Base-by-base conservation (phyloP, 2,888 invertebrate species). In the Tipula lateralis region DNA sequence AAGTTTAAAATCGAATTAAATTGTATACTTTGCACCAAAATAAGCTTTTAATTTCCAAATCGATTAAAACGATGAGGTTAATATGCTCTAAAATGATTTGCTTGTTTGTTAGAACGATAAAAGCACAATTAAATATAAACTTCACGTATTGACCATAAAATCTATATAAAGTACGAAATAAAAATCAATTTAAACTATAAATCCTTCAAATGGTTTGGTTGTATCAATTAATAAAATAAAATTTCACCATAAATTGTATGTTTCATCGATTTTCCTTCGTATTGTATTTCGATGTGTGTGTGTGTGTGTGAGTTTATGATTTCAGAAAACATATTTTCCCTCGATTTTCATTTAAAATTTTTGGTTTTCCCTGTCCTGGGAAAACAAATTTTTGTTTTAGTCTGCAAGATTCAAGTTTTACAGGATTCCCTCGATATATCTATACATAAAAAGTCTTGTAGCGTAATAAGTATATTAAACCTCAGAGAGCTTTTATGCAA, bases 141-240 rank as follows among this genome's bases (percentile, higher is more conserved):
- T 66, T 24, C 66, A 66, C 24, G 66, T 66, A 66, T 24, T 24
- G 24, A 66, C 19, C 12, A 66, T 66, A 66, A 66, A 66, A 66
- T 66, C 24, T 6, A 50, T 1, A n/a, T n/a, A n/a, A n/a, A n/a
- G n/a, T n/a, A 44, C 44, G 16, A 44, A 44, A 44, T 19, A 5
- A 16, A 44, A 44, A 44, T 44, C 16, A 9, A 66, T 66, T 66
- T 66, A 24, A 24, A 66, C 66, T 66, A 66, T 66, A 66, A 66
- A 66, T 66, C 66, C 12, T 66, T 66, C 66, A 66, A 66, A 24
- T 24, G 66, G 66, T 66, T 19, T 9, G 66, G 66, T 66, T 66
- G 24, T 66, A 66, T 66, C 66, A 66, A 66, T 66, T 66, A 66
- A 66, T 66, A 66, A 66, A 66, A 66, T 66, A 66, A 66, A 66